Percentiles rank a stretch among this genome's conserved stretches.
phyloP scores from a whole-genome alignment of 1,140 invertebrate genomes.

The Pteromalus puparum region DNA sequence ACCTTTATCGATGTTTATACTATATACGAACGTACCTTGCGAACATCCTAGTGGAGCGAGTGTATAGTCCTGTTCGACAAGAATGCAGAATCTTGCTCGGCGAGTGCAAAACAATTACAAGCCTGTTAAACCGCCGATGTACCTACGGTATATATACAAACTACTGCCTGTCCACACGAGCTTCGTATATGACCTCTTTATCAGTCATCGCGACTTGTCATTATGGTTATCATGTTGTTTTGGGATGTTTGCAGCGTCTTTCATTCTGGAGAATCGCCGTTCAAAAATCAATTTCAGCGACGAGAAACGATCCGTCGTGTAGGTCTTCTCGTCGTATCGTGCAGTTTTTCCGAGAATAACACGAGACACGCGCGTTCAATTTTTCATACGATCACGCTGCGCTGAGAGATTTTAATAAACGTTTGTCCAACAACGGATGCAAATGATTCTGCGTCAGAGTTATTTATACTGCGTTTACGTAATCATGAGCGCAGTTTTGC shows the following conservation, averaged over 20 bases:
- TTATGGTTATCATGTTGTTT: background rate
- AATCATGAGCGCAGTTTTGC: background rate
- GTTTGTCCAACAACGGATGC: background rate
- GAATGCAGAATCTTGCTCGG: conserved; percentile 49
- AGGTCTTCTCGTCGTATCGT: too few relatives aligned
- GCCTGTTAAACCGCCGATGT: conserved; percentile 35
- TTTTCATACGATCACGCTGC: background rate
- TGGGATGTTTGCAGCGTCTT: too few relatives aligned
- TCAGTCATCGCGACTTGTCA: background rate
- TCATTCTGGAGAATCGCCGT: too few relatives aligned
- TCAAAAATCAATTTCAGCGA: too few relatives aligned
- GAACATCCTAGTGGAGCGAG: background rate
- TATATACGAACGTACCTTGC: background rate
- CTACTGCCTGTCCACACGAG: background rate
- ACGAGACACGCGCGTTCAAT: too few relatives aligned
- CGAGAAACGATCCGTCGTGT: too few relatives aligned
- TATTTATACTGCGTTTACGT: conserved; percentile 15
- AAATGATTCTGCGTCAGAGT: background rate
- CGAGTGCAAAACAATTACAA: conserved; percentile 51
- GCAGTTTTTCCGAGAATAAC: too few relatives aligned
- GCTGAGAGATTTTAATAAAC: conserved; percentile 5
- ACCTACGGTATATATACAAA: conserved; percentile 30
- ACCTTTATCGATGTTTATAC: conserved; percentile 32
- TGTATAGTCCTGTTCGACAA: conserved; percentile 45
- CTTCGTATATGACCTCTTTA: conserved; percentile 31